Evolutionary conservation across 2,797 vertebrate species (phyloP).

Genomic region (Mormyrops boulengeri): DNA sequence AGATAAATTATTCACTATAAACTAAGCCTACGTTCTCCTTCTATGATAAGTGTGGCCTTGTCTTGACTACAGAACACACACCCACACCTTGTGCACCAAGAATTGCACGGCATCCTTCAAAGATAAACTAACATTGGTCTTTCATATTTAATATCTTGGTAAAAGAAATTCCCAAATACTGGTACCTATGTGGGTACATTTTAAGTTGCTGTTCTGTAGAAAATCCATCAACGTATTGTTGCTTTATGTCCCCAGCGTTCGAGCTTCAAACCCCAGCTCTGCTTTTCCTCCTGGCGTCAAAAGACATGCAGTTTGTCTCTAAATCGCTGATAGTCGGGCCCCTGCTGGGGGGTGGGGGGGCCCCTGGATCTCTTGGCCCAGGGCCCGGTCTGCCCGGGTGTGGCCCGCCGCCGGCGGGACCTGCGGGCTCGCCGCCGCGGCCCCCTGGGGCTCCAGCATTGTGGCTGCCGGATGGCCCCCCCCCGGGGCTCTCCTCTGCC

Average conservation of each 20-base stretch:
- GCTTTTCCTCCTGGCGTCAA: neutral
- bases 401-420: no score
- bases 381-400: no score
- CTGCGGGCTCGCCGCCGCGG: no score
- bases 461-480: no score
- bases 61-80: conserved; percentile 15
- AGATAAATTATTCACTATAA: conserved; percentile 39
- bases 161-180: neutral
- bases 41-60: conserved; percentile 16
- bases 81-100: neutral
- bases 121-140: neutral
- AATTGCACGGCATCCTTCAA: neutral
- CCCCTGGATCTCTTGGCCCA: no score
- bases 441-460: no score
- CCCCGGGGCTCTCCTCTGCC: no score
- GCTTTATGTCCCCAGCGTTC: neutral
- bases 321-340: neutral
- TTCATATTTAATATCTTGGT: neutral
- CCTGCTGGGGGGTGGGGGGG: no score
- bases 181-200: neutral
- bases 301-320: neutral
- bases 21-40: conserved; percentile 30
- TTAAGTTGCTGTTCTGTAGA: neutral
- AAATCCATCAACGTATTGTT: neutral
- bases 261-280: neutral